These are phyloP conservation scores for Xenopus petersii DNA, from an alignment of 2,797 vertebrate genomes.

Conservation along the genomic window DNA sequence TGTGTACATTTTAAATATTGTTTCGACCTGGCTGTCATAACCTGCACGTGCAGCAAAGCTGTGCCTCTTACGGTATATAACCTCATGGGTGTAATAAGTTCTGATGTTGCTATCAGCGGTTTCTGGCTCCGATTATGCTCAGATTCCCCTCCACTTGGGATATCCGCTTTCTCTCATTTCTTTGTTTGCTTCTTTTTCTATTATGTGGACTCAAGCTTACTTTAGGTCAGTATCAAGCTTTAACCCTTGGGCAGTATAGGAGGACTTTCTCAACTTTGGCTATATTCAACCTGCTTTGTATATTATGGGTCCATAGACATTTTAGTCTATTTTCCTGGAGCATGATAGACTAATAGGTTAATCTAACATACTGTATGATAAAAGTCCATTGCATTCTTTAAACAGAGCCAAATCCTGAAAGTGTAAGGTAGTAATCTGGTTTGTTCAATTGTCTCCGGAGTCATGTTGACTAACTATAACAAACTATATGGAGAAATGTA, in stretches of 20 bases:
- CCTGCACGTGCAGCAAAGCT: background rate
- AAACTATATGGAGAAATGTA: too few species aligned
- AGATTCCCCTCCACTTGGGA: conserved; percentile 34
- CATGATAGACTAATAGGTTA: too few species aligned
- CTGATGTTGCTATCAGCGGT: conserved; percentile 44
- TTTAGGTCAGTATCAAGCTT: conserved; percentile 2
- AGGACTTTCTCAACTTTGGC: background rate
- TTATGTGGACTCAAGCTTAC: conserved; percentile 24
- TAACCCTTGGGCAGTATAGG: background rate
- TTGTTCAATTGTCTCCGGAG: too few species aligned
- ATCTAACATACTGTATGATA: too few species aligned
- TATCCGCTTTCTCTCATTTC: conserved; percentile 33
- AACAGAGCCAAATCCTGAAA: too few species aligned
- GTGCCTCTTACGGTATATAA: conserved; percentile 34
- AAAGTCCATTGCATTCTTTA: too few species aligned
- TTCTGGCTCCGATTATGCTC: conserved; percentile 40
- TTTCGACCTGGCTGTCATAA: conserved; percentile 25
- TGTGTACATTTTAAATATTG: conserved; percentile 36
- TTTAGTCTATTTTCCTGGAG: too few species aligned
- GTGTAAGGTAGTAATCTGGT: too few species aligned
- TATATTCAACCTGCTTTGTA: too few species aligned
- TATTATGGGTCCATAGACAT: too few species aligned
- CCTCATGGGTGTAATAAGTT: conserved; percentile 42
- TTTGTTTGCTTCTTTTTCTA: conserved; percentile 32
- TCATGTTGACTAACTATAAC: too few species aligned